Percentiles rank a stretch among this genome's conserved stretches.
These are phyloP conservation scores for Trachymyrmex cornetzi DNA, from an alignment of 1,140 invertebrate species.

Conservation along the genomic window DNA sequence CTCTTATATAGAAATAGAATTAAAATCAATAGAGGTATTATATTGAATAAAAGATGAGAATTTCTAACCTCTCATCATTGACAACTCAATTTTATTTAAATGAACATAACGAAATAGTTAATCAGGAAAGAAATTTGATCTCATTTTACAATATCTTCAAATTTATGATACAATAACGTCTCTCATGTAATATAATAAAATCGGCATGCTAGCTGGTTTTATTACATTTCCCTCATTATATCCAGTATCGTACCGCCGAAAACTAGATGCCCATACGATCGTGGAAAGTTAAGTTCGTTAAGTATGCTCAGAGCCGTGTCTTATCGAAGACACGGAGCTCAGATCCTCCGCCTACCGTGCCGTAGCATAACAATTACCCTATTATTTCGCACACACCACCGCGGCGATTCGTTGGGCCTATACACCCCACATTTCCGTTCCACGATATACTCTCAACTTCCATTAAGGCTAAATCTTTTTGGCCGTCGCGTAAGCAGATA, in stretches of 20 bases:
- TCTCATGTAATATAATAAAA: constrained; percentile 5
- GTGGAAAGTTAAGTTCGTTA: constrained; percentile 79
- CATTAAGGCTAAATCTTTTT: constrained; percentile 66
- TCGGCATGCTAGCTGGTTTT: not conserved
- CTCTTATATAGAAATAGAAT: not conserved
- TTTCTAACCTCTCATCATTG: not conserved
- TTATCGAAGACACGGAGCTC: constrained; percentile 81
- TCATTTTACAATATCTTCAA: not conserved
- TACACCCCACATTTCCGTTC: constrained; percentile 58
- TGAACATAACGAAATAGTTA: not conserved
- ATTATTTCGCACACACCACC: constrained; percentile 76
- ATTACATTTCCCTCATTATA: constrained; percentile 54
- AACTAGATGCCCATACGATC: constrained; percentile 74
- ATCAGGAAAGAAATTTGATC: constrained; percentile 6
- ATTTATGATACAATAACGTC: not conserved
- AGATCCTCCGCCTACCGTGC: constrained; percentile 81
- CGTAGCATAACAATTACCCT: constrained; percentile 83
- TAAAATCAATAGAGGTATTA: not conserved
- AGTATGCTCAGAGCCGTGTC: constrained; percentile 81
- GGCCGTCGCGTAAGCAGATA: constrained; percentile 45
- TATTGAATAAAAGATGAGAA: not conserved
- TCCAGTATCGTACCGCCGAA: constrained; percentile 30
- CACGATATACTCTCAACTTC: constrained; percentile 52
- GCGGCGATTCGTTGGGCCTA: constrained; percentile 61
- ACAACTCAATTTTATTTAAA: not conserved